These are phyloP conservation scores for Lemur catta DNA, from an alignment of 2,797 vertebrate species.

Conservation along the genomic window DNA sequence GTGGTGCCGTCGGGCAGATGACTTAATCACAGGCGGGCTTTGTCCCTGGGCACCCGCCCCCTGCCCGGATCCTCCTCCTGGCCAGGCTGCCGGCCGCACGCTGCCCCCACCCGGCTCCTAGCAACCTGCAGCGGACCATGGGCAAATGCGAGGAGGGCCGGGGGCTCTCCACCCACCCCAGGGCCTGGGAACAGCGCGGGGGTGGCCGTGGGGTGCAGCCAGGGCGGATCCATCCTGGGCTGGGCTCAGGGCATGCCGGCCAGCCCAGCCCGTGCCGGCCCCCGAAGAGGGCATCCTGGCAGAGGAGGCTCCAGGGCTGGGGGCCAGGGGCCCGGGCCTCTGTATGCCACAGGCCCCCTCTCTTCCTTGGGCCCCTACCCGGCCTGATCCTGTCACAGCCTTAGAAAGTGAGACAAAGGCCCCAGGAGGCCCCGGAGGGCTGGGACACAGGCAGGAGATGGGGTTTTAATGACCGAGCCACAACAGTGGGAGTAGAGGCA, in stretches of 20 bases:
- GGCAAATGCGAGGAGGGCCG: conserved; percentile 15
- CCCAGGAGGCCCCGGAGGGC: conserved; percentile 57
- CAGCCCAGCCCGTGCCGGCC: conserved; percentile 40
- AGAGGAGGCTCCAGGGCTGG: background rate
- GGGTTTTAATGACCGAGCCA: conserved; percentile 63
- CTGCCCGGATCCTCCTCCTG: background rate
- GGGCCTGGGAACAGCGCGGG: conserved; percentile 59
- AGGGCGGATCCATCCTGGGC: background rate
- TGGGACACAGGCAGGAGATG: conserved; percentile 64
- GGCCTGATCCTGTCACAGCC: conserved; percentile 59
- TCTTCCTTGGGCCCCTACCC: conserved; percentile 68
- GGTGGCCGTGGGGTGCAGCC: conserved; percentile 58
- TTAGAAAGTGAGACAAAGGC: conserved; percentile 74
- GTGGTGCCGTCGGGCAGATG: conserved; percentile 31
- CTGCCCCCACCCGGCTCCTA: conserved; percentile 45
- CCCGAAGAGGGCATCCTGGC: conserved; percentile 7
- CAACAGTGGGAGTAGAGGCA: background rate
- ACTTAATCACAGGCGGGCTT: conserved; percentile 74
- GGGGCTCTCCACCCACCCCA: background rate
- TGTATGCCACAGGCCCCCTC: background rate
- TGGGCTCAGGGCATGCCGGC: background rate
- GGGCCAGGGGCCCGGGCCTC: background rate
- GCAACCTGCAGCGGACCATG: conserved; percentile 65
- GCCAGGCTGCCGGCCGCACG: background rate
- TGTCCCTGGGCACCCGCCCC: conserved; percentile 42